These are phyloP conservation scores for Ovis canadensis DNA, from an alignment of 2,113 vertebrate species.

Conservation along the genomic window DNA sequence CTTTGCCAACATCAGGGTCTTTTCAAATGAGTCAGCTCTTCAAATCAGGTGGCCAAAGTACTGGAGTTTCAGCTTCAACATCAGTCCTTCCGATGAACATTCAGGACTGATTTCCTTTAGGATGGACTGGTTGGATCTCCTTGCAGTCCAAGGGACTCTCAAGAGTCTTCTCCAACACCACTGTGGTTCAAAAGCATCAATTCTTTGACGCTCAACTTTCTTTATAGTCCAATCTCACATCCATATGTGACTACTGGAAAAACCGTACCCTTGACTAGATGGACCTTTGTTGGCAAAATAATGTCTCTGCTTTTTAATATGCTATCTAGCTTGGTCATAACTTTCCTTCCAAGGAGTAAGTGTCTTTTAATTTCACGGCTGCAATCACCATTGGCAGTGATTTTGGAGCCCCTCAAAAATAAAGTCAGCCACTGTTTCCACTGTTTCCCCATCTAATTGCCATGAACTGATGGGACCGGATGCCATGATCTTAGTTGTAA, in stretches of 20 bases:
- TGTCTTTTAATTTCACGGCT: background rate
- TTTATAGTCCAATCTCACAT: background rate
- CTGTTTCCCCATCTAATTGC: background rate
- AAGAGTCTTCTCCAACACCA: background rate
- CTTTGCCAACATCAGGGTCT: background rate
- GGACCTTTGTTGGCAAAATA: background rate
- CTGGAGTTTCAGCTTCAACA: background rate
- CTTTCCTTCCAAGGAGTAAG: background rate
- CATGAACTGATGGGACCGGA: background rate
- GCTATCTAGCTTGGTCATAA: background rate
- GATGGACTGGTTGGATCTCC: background rate
- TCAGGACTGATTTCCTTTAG: background rate
- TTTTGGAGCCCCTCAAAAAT: background rate
- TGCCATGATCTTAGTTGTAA: background rate
- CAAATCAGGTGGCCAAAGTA: background rate
- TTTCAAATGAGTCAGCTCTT: background rate
- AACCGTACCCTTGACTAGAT: background rate
- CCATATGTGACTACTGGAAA: background rate
- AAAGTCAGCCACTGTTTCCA: background rate
- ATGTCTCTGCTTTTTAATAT: background rate
- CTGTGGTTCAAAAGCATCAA: background rate
- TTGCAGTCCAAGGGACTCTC: background rate
- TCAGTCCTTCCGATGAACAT: background rate
- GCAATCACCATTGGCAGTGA: background rate
- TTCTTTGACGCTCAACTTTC: fast-evolving